Evolutionary conservation across 1,140 invertebrate species (phyloP).

Genomic region (Drosophila tristis): DNA sequence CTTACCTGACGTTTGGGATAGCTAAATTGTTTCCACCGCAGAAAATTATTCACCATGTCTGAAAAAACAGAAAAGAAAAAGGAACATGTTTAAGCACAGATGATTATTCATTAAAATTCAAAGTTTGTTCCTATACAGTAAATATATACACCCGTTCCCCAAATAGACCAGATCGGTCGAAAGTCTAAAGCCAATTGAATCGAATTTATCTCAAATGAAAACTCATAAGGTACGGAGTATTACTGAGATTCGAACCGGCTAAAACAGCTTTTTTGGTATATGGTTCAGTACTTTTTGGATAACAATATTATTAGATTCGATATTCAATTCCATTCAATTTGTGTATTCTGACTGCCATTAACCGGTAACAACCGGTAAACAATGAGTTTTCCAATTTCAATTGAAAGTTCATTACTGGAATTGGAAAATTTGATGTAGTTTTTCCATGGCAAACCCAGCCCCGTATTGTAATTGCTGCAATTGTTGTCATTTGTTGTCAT

Average conservation of each 20-base stretch:
- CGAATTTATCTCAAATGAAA: background rate
- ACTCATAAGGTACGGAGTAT: background rate
- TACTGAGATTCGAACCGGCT: background rate
- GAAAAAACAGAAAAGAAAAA: slow-evolving; percentile 21
- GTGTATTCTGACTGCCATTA: slow-evolving; percentile 1
- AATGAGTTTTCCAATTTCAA: slow-evolving; percentile 34
- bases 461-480: slow-evolving; percentile 24
- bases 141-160: no score
- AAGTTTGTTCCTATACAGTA: background rate
- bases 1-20: slow-evolving; percentile 82
- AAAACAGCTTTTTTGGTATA: background rate
- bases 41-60: slow-evolving; percentile 83
- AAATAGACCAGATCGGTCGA: background rate
- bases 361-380: slow-evolving; percentile 22
- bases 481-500: slow-evolving; percentile 12
- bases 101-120: background rate
- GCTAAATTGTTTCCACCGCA: slow-evolving; percentile 78
- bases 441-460: slow-evolving; percentile 4
- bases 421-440: no score
- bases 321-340: slow-evolving; percentile 14
- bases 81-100: background rate
- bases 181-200: background rate
- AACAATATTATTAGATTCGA: background rate
- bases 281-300: background rate
- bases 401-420: slow-evolving; percentile 5